Conservation (phyloP, 2,888 invertebrate species). For the Drosophila anomalata region DNA sequence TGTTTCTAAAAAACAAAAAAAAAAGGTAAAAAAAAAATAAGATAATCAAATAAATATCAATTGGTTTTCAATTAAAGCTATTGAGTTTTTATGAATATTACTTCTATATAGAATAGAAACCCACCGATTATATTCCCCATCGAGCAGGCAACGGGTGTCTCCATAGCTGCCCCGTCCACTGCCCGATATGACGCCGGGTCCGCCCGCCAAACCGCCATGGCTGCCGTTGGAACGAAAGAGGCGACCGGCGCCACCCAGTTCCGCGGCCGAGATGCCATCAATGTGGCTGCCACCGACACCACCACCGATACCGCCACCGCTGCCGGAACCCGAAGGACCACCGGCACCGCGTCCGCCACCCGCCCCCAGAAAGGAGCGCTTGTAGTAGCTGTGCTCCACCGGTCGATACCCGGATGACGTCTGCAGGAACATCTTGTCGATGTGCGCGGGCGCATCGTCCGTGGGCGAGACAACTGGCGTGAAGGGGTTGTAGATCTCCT, state of each 20-base stretch:
- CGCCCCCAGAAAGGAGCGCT: constrained; percentile 81
- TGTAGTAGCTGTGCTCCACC: constrained; percentile 84
- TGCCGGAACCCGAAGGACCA: constrained; percentile 35
- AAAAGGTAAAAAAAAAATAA: no score
- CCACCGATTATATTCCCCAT: constrained; percentile 78
- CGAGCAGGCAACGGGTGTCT: constrained; percentile 78
- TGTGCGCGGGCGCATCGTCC: constrained; percentile 83
- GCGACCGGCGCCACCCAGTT: constrained; percentile 63
- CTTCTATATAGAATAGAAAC: constrained; percentile 29
- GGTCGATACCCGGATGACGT: constrained; percentile 84
- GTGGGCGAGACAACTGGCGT: constrained; percentile 84
- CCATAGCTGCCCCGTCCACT: constrained; percentile 71
- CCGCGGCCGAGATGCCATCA: constrained; percentile 66
- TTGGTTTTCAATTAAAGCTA: neutral
- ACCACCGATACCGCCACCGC: constrained; percentile 42
- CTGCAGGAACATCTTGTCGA: constrained; percentile 84
- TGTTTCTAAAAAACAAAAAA: constrained; percentile 59
- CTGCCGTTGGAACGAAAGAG: constrained; percentile 60
- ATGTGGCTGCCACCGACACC: constrained; percentile 51
- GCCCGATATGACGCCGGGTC: constrained; percentile 21
- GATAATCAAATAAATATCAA: constrained; percentile 48
- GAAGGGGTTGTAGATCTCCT: constrained; percentile 84
- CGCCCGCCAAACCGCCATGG: constrained; percentile 31
- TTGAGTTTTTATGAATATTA: neutral
- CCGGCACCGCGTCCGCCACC: constrained; percentile 43